These are phyloP conservation scores for Endomychus coccineus DNA, from an alignment of 2,888 invertebrate genomes.

Conservation along the genomic window DNA sequence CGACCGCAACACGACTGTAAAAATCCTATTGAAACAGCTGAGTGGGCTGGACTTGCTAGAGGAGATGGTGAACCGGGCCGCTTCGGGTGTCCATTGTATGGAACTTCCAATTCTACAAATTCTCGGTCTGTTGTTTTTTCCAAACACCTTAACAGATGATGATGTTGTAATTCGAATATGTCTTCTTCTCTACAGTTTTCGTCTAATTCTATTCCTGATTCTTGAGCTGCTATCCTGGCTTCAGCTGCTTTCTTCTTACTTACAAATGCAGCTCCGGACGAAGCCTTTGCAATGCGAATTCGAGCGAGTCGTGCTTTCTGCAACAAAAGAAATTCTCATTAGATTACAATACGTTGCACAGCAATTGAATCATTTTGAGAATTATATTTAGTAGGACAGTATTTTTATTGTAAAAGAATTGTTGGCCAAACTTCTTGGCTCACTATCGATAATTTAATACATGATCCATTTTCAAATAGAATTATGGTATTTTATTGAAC, in stretches of 20 bases:
- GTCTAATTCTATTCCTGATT: constrained; percentile 85
- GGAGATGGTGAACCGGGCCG: constrained; percentile 85
- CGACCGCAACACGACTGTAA: constrained; percentile 76
- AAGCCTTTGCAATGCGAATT: constrained; percentile 97
- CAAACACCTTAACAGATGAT: constrained; percentile 92
- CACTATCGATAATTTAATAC: no score
- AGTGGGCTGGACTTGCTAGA: constrained; percentile 79
- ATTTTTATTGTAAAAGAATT: no score
- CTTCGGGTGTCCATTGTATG: constrained; percentile 89
- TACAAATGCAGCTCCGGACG: constrained; percentile 96
- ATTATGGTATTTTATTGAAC: no score
- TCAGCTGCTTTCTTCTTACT: constrained; percentile 98
- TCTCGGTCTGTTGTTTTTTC: constrained; percentile 98
- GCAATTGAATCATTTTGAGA: no score
- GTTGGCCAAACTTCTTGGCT: no score
- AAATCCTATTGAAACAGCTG: constrained; percentile 55
- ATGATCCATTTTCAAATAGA: no score
- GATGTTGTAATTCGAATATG: constrained; percentile 98
- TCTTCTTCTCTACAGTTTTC: constrained; percentile 88
- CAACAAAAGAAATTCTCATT: constrained; percentile 36
- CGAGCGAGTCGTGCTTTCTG: constrained; percentile 99
- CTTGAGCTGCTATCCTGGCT: constrained; percentile 85
- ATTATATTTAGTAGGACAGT: no score
- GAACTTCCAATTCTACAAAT: constrained; percentile 92
- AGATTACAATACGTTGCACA: no score